Evolutionary conservation across 2,113 vertebrate species (phyloP), one percentile per base, ranked within the genome.

Genomic region (Oncorhynchus kisutch): DNA sequence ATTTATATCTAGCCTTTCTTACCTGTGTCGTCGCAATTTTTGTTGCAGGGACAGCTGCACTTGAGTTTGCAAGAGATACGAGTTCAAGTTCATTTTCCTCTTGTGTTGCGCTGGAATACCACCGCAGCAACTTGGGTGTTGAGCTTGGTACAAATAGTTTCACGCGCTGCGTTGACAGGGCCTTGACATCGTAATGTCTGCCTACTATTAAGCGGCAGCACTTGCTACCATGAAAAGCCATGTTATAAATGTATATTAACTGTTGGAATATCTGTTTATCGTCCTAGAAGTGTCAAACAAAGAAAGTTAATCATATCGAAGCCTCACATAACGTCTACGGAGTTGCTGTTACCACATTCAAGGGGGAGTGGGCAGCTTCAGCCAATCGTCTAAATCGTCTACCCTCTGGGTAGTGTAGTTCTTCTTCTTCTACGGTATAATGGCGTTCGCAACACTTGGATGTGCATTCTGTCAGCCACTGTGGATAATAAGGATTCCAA

Each of bases 331-430:
- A 14, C 22, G 13, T 57, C 65, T 72, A 25, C 11, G 13, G 45
- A 48, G 68, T 51, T 74, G 70, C 73, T 8, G 68, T 48, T 31
- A 20, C 13, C 24, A 12, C 67, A 20, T 59, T 12, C 3, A 12
- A 22, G 59, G 22, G 62, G 66, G 82, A 75, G 78, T 78, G 51
- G 60, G 6, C 27, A 1, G 24, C 16, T 29, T 25, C 70, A 75
- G 75, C 89, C 91, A 91, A 91, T 90, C 49, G 57, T 0, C 20
- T 2, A 2, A n/a, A 22, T 7, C 0, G 6, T 57, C 54, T 22
- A 9, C 45, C 81, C 29, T 9, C 66, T 88, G 90, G 91, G 89
- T 86, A 89, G 16, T 84, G 87, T 76, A 86, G 91, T 92, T 59
- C 39, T 39, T 39, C 6, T 34, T 34, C 34, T 39, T 9, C 39